phyloP scores from a whole-genome alignment of 2,888 invertebrate genomes.

The Microplitis deprimator region DNA sequence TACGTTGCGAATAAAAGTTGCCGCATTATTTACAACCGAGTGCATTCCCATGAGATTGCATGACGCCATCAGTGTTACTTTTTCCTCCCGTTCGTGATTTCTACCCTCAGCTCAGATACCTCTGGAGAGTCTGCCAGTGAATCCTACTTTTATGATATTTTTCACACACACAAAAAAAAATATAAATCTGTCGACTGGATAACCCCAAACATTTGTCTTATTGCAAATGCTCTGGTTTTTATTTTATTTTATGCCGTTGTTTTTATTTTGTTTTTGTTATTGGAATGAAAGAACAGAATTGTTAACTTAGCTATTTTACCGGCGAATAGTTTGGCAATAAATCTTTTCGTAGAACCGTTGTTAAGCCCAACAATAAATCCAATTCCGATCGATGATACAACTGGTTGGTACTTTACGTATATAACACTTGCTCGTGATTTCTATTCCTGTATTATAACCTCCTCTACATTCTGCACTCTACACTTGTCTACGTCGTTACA shows the following conservation, averaged over 20 bases:
- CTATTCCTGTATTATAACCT: constrained; percentile 17
- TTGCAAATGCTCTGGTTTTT: not conserved
- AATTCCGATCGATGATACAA: constrained; percentile 30
- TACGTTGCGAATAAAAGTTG: constrained; percentile 61
- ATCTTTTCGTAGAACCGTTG: constrained; percentile 30
- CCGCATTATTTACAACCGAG: constrained; percentile 47
- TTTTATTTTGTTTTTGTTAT: constrained; percentile 1
- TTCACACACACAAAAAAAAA: constrained; percentile 18
- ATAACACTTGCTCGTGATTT: constrained; percentile 16
- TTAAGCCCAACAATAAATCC: constrained; percentile 34
- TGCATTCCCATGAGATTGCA: constrained; percentile 32
- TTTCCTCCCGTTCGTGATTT: constrained; percentile 3
- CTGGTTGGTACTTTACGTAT: constrained; percentile 9
- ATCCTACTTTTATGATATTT: constrained; percentile 7
- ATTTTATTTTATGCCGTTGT: constrained; percentile 1
- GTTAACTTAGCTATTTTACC: constrained; percentile 32
- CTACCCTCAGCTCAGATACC: not conserved
- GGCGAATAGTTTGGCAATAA: constrained; percentile 34
- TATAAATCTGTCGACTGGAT: constrained; percentile 29
- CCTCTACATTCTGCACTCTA: not conserved
- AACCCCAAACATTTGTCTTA: constrained; percentile 26
- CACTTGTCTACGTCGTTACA: not conserved
- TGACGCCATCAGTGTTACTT: constrained; percentile 17
- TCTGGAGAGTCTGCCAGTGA: too few species aligned
- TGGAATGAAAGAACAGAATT: constrained; percentile 4